Evolutionary conservation across 1,140 invertebrate genomes (phyloP).

Genomic region (Lepidurus arcticus): DNA sequence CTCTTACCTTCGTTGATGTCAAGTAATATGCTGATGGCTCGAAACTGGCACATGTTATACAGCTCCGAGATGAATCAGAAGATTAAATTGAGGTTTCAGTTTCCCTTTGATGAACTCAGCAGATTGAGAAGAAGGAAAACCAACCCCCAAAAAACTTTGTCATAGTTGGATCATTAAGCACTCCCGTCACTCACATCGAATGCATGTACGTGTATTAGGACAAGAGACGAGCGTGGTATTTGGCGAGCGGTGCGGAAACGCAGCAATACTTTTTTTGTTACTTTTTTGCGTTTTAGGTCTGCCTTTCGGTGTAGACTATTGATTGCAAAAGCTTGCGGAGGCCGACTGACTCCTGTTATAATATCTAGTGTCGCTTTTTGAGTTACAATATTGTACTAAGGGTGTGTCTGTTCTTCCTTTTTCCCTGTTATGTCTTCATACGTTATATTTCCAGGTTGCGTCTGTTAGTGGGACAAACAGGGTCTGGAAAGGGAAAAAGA

Average conservation of each 20-base stretch:
- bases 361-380: not conserved
- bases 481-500: not conserved
- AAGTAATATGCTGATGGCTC: not conserved
- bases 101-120: not conserved
- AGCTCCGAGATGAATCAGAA: not conserved
- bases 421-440: not conserved
- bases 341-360: not conserved
- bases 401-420: not conserved
- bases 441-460: not conserved
- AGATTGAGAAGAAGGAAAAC: not conserved
- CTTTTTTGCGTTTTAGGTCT: not conserved
- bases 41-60: not conserved
- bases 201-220: no score
- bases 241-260: no score
- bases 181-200: no score
- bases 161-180: not conserved
- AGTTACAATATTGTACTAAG: not conserved
- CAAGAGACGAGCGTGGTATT: no score
- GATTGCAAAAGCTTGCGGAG: conserved; percentile 4
- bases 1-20: not conserved
- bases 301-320: not conserved
- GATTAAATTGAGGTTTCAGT: not conserved
- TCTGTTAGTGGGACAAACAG: not conserved
- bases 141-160: not conserved
- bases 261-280: not conserved